Base-by-base conservation (phyloP, 2,797 vertebrate species). In the Yasuhikotakia modesta region DNA sequence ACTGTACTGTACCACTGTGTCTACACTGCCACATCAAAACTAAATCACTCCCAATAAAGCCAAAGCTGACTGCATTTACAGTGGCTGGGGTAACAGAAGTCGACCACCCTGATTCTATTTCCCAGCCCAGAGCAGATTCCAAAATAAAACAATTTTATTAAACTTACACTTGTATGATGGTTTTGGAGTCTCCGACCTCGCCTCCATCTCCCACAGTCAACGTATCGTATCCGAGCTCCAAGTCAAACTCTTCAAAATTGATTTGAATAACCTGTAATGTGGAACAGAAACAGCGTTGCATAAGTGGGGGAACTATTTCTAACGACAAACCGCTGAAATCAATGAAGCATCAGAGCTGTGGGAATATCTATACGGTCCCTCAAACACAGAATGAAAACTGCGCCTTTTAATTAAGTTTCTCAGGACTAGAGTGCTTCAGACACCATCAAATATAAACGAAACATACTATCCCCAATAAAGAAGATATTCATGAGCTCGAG, bases 171-270 rank as follows among this genome's bases (percentile, higher is more conserved):
- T 99, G 97, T 82, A 99, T 95, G 60, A 99, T 96, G 1, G 95
- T 98, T 89, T 94, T 95, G 5, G 97, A 96, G 85, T 99, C 96
- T 48, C 97, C 97, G 32, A 98, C 97, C 93, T 98, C 96, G 14
- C 94, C 95, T 69, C 96, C 96, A 80, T 99, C 97, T 75, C 97
- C 97, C 43, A 98, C 96, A 5, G 97, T 99, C 45, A 99, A 86
- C 0, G 97, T 98, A 77, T 99, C 97, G 63, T 98, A 99, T 7
- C 97, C 97, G 77, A 98, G 97, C 87, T 99, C 97, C 79, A 99
- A 86, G 89, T 99, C 97, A 79, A 98, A 99, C 91, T 99, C 97
- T 89, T 99, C 97, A 84, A 99, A 99, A 91, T 98, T 98, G 87
- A 99, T 99, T 84, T 99, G 96, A 88, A 99, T 99, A 71, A 99